Evolutionary conservation across 2,113 vertebrate species (phyloP), one percentile per base, ranked within the genome.

Genomic region (Otis tarda): DNA sequence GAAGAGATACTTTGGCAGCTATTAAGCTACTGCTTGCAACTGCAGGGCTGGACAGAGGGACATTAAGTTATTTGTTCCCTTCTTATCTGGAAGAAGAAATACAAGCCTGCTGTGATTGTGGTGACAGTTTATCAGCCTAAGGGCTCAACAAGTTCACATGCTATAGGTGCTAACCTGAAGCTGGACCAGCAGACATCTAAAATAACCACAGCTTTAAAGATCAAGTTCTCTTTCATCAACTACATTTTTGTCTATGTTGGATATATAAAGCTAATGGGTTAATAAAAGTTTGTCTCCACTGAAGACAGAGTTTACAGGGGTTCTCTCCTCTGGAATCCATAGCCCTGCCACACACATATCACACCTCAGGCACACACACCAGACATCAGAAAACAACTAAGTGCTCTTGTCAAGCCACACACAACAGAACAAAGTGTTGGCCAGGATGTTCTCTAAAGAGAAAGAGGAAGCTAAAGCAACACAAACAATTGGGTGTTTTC

Each of bases 291-390:
- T 0, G 2, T 15, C 5, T 89, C 16, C 60, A 70, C 25, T 57
- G 28, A 56, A 49, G 7, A 53, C 4, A 3, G 17, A 7, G 4
- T 63, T 86, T 65, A 76, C 4, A 95, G 31, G 4, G 8, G 10
- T 65, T 20, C 50, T 61, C 50, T 74, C 27, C 81, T 33, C 31
- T 55, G 24, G 52, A 81, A 67, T 39, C 20, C 25, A 65, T n/a
- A 78, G 16, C 55, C 28, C 16, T 0, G 0, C 5, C 19, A 22
- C 4, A 45, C 3, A 3, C 4, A 20, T 11, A 7, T 13, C 9
- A 6, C 47, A 45, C 28, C 11, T 57, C 37, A 31, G 14, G 5
- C 14, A 74, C 27, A 16, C 14, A 30, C 19, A 2, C 50, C 0
- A 0, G 28, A 56, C 10, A 30, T 8, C 35, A 86, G 24, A 68